Base-by-base conservation (phyloP, 2,797 vertebrate genomes). In the Gastrophryne carolinensis region DNA sequence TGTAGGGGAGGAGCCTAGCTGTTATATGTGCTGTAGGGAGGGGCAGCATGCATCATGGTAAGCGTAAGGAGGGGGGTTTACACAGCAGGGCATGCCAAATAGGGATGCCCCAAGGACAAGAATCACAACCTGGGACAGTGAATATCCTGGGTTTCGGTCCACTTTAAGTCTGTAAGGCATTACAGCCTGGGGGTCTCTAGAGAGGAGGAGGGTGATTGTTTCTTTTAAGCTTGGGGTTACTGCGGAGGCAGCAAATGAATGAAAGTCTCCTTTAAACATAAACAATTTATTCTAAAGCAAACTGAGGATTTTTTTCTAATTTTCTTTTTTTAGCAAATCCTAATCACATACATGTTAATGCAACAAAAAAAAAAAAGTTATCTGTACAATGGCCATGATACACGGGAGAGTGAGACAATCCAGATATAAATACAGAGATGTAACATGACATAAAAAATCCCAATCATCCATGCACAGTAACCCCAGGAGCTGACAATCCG, bases 391-490 rank as follows among this genome's bases (percentile, higher is more conserved):
- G 89, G 89, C 88, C 87, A 91, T 93, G 90, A 91, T 90, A 93
- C 89, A 92, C 89, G 87, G 88, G 90, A 91, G 89, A 92, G 85
- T 91, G 87, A 87, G 92, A 92, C 86, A 91, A 91, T 88, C 86
- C 84, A 91, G 89, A 90, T 94, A 96, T 95, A 97, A 96, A 98
- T 95, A 98, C 92, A 94, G 88, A 91, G 89, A 89, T 91, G 90
- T 92, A 91, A 93, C 91, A 94, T 91, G 91, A 94, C 85, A 86
- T 90, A 91, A 85, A 84, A 82, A 29, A 84, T 86, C 83, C 87
- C 80, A 85, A 89, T 89, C 87, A 83, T 84, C 89, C 94, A 95
- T 93, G 94, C 90, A 85, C 87, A 89, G 83, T 91, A 90, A 92
- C 89, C 90, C 83, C 79, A 89, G 87, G 90, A 41, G 58, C 54